A percentile compares a stretch with the other conserved stretches of the same genome.
Evolutionary conservation across 2,797 vertebrate species (phyloP).

Genomic region (Mormyrus hasselquistii): DNA sequence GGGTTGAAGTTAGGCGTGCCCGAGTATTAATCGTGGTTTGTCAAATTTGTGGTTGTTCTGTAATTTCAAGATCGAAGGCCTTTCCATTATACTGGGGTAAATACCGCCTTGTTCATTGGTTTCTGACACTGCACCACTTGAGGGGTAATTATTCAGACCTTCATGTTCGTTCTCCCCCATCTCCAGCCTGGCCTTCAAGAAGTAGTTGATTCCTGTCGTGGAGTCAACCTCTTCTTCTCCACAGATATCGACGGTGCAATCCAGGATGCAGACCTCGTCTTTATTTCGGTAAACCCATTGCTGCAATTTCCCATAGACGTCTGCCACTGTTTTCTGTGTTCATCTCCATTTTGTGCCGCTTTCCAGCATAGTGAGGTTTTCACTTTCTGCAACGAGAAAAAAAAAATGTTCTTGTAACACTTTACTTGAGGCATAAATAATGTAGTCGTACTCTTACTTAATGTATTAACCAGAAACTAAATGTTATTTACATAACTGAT

Average conservation of each 20-base stretch:
- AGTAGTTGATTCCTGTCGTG: constrained; percentile 39
- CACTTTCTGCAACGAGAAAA: background rate
- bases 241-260: constrained; percentile 40
- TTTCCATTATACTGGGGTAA: background rate
- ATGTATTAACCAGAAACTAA: background rate
- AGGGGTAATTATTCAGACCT: background rate
- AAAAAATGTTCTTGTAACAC: background rate
- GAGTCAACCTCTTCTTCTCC: constrained; percentile 35
- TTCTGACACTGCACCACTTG: background rate
- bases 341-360: background rate
- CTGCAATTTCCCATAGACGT: background rate
- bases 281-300: constrained; percentile 37
- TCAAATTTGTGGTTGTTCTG: background rate
- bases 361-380: background rate
- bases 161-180: background rate
- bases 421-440: background rate
- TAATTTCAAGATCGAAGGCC: background rate
- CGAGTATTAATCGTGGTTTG: background rate
- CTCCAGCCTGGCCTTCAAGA: constrained; percentile 34
- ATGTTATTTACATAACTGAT: background rate
- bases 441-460: background rate
- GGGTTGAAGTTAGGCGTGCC: background rate
- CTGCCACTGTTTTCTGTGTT: background rate
- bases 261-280: constrained; percentile 40
- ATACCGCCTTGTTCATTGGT: background rate